Evolutionary conservation across 2,797 vertebrate species (phyloP).

Genomic region (Anas acuta): DNA sequence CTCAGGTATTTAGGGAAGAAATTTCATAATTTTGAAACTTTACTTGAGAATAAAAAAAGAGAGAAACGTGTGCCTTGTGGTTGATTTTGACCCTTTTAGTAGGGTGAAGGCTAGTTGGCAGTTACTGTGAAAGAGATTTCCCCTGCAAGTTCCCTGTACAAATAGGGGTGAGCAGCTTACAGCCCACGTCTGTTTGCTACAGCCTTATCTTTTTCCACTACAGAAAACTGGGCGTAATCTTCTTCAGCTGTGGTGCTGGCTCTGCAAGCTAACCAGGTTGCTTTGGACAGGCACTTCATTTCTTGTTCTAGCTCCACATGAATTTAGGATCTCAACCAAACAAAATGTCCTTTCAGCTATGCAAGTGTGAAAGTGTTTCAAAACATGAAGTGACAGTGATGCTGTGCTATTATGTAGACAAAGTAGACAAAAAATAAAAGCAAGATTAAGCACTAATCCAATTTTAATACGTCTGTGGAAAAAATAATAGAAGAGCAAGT

Average conservation of each 20-base stretch:
- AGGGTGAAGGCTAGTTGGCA: not conserved
- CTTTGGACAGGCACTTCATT: not conserved
- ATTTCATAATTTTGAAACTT: not conserved
- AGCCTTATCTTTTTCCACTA: rapidly evolving
- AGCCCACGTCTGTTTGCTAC: not conserved
- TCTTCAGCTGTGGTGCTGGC: not conserved
- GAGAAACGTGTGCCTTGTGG: no score
- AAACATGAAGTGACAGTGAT: not conserved
- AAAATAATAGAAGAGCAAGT: not conserved
- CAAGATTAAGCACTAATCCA: not conserved
- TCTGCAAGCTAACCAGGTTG: not conserved
- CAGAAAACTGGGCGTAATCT: not conserved
- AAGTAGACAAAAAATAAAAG: not conserved
- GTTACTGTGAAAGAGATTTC: not conserved
- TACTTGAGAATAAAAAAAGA: not conserved
- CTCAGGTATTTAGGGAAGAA: not conserved
- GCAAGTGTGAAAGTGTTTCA: not conserved
- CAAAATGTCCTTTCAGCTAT: not conserved
- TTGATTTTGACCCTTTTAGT: not conserved
- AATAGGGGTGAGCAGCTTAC: not conserved
- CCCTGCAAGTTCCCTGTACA: not conserved
- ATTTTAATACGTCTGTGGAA: not conserved
- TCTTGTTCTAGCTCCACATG: not conserved
- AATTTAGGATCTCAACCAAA: not conserved
- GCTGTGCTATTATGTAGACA: not conserved